phyloP scores from a whole-genome alignment of 2,113 vertebrate genomes.

The Myodes glareolus region DNA sequence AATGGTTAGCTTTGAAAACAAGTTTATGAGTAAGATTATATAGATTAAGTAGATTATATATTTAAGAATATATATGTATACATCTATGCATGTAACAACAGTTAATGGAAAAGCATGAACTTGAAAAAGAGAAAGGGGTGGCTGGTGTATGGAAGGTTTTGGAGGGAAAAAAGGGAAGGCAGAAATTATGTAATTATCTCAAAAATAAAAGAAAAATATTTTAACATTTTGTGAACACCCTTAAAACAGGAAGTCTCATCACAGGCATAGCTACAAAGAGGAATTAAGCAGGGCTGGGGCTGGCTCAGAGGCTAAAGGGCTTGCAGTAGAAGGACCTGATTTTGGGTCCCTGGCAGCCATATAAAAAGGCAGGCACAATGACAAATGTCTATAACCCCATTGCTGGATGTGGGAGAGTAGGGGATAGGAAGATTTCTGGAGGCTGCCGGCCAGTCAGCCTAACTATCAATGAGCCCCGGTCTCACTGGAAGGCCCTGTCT shows the following conservation, averaged over 20 bases:
- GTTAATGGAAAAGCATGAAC: not conserved
- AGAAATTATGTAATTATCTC: not conserved
- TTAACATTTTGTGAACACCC: not conserved
- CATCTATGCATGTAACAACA: not conserved
- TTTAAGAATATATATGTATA: not conserved
- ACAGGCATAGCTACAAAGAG: constrained; percentile 6
- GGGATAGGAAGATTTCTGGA: not conserved
- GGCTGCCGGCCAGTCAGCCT: not conserved
- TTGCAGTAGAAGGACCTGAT: not conserved
- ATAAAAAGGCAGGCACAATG: not conserved
- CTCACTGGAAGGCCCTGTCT: not conserved
- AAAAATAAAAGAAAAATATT: not conserved
- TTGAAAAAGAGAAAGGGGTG: not conserved
- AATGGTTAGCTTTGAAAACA: not conserved
- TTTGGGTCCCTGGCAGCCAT: not conserved
- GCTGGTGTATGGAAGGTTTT: not conserved
- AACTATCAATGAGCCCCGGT: too few species aligned
- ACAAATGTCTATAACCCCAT: not conserved
- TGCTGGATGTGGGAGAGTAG: not conserved
- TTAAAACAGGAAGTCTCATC: not conserved
- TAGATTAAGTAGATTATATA: not conserved
- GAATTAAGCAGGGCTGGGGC: not conserved
- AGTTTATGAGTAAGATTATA: not conserved
- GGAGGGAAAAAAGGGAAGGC: not conserved
- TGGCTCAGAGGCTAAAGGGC: too few species aligned